Evolutionary conservation across 2,113 vertebrate genomes (phyloP), one percentile per base, ranked within the genome.

Genomic region (Corythoichthys haematopterus): DNA sequence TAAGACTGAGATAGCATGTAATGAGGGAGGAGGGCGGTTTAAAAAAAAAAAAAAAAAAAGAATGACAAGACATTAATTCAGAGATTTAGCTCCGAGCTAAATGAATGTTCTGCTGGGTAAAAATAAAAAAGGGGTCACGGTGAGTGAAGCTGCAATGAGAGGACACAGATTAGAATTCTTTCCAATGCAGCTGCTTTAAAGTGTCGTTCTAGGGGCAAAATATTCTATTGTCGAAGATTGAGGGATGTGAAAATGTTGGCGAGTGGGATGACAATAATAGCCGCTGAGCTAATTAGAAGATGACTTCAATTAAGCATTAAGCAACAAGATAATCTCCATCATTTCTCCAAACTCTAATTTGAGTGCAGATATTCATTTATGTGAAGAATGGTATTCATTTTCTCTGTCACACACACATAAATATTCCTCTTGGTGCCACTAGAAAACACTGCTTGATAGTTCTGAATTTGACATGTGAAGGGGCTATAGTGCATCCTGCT

Each of bases 251-350:
- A 82, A 84, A 84, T 84, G 86, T 84, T 83, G 73, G 65, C 70
- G 64, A 76, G 78, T 85, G 81, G 72, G 70, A 81, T 81, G 81
- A 88, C 85, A 84, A 89, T 85, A 84, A 83, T 62, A 46, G 60
- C 60, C 5, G 60, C 75, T 65, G 67, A 81, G 79, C 80, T 87
- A 90, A 89, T 90, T 87, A 89, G 83, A 76, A 77, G 77, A 78
- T 70, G 84, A 67, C 83, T 88, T 87, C 80, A 90, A 87, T 89
- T 88, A 87, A 85, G 81, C 75, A 87, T 87, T 84, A 85, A 78
- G 85, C 77, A 87, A 88, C 77, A 85, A 84, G 78, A 87, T 87
- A 78, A 83, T 87, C 84, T 84, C 76, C 28, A 65, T 75, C 76
- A 83, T 88, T 87, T 74, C 85, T 85, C 74, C 85, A 82, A 80